These are phyloP conservation scores for Tapirus terrestris DNA, from an alignment of 2,113 vertebrate genomes.

Conservation along the genomic window DNA sequence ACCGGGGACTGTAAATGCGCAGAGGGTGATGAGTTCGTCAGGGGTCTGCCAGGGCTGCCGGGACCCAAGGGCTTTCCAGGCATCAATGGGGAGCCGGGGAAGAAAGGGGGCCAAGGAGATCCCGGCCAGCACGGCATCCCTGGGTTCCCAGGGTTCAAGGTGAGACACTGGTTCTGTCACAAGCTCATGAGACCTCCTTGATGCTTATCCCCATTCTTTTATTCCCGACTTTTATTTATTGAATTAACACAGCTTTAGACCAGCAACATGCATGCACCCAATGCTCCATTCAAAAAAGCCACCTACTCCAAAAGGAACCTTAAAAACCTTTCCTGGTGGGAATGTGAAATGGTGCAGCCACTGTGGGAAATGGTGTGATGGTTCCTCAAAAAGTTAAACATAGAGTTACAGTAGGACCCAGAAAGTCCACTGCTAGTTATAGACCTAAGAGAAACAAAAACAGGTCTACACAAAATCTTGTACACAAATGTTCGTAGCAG, in stretches of 20 bases:
- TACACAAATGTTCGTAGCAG: rapidly evolving
- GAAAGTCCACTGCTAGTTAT: neutral
- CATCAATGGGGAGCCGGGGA: slow-evolving; percentile 79
- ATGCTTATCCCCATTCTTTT: too few species aligned
- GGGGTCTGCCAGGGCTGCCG: slow-evolving; percentile 80
- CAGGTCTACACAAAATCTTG: rapidly evolving
- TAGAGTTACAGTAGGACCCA: rapidly evolving
- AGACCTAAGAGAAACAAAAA: neutral
- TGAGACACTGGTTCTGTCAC: slow-evolving; percentile 4
- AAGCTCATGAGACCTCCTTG: rapidly evolving
- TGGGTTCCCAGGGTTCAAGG: slow-evolving; percentile 89
- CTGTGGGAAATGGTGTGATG: too few species aligned
- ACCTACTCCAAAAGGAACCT: rapidly evolving
- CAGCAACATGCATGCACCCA: rapidly evolving
- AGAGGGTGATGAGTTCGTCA: slow-evolving; percentile 66
- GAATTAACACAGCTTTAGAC: neutral
- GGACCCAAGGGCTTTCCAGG: slow-evolving; percentile 87
- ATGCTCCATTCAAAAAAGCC: neutral
- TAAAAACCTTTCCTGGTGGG: neutral
- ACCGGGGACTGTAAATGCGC: slow-evolving; percentile 85
- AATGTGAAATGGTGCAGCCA: rapidly evolving
- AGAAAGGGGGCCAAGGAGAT: slow-evolving; percentile 86
- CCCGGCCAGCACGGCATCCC: slow-evolving; percentile 88
- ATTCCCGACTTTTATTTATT: neutral
- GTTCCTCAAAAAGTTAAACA: neutral